Base-by-base conservation (phyloP, 2,797 vertebrate species). In the Phataginus tetradactyla region DNA sequence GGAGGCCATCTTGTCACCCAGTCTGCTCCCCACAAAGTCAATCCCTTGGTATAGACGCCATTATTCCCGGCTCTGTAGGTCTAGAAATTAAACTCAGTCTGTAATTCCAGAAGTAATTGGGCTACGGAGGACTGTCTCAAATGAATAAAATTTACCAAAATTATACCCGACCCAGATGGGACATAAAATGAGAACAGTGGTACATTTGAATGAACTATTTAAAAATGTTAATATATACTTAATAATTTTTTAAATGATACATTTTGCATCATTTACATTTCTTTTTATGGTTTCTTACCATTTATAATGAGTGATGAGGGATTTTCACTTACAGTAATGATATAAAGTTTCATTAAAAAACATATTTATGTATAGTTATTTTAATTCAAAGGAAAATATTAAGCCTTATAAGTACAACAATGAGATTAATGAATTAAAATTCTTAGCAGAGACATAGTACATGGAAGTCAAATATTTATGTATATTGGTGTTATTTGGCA, bases 341-440 rank as follows among this genome's bases (percentile, higher is more conserved):
- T 87, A 39, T 4, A 64, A 87, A 29, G 11, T 78, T 83, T 94
- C 9, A 29, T 66, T 92, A 53, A 32, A 81, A 71, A 87, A 66
- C 72, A 23, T 32, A 68, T 11, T 80, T 27, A 86, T 80, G 23
- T 66, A 74, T 64, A 57, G 59, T 61, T 25, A 84, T 89, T 89
- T 78, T 86, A 42, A 59, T 72, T 90, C 12, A 74, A 74, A 53
- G 29, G 14, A 90, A 75, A 81, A 78, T 66, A 84, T 81, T 81
- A 74, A 2, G 0, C 5, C 5, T 83, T 88, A 34, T 75, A 83
- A 69, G 42, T 37, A 29, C 7, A 34, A 59, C 20, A 57, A n/a
- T 51, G n/a, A 59, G n/a, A 87, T 59, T 68, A 85, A 71, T 17
- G 68, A 90, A 75, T 61, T 90, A 23, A 91, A 92, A 86, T 32